phyloP scores from a whole-genome alignment of 2,113 vertebrate genomes.

The Tragulus kanchil region DNA sequence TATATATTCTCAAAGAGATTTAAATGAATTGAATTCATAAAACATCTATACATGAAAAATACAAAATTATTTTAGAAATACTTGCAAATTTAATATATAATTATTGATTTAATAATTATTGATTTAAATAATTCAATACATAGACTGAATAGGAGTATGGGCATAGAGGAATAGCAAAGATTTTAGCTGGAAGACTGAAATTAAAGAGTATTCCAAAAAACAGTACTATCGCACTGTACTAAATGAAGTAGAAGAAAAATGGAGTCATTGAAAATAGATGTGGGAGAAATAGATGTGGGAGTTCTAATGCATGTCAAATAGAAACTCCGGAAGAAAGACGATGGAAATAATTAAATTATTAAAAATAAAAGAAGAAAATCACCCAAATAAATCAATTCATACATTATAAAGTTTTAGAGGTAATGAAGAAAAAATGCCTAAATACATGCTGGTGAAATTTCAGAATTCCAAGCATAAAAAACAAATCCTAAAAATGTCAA shows the following conservation, averaged over 20 bases:
- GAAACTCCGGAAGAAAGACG: neutral
- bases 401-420: neutral
- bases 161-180: neutral
- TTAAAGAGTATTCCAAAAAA: neutral
- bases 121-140: neutral
- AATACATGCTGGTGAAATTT: neutral
- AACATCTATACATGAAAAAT: neutral
- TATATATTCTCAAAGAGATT: neutral
- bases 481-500: neutral
- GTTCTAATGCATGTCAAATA: neutral
- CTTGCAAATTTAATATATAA: constrained; percentile 18
- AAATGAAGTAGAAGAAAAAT: neutral
- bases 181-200: neutral
- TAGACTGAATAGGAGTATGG: neutral
- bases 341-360: neutral
- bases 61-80: neutral
- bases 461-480: neutral
- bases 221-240: neutral
- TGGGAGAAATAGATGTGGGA: neutral
- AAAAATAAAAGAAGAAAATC: constrained; percentile 20
- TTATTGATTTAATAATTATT: neutral
- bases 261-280: neutral
- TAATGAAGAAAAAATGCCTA: neutral
- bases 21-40: neutral
- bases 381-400: neutral